Evolutionary conservation across 2,888 invertebrate genomes (phyloP).

Genomic region (Oasisia sp.): DNA sequence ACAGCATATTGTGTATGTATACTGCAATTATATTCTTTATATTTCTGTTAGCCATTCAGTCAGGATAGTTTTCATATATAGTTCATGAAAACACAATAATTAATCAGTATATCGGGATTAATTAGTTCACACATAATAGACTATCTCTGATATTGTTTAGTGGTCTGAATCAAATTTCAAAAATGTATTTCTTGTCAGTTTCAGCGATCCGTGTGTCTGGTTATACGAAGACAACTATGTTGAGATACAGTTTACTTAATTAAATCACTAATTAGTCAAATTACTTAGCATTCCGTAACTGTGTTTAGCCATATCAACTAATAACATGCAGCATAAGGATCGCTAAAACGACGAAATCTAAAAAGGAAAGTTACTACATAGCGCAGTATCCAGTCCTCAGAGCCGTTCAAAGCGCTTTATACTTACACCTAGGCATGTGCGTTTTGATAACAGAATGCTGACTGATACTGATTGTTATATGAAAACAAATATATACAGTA

Average conservation of each 20-base stretch:
- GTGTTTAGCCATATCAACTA: neutral
- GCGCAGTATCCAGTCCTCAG: too few relatives aligned
- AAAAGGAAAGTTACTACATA: too few relatives aligned
- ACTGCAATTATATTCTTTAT: neutral
- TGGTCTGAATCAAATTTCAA: neutral
- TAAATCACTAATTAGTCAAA: neutral
- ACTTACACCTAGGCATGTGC: too few relatives aligned
- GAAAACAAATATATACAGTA: too few relatives aligned
- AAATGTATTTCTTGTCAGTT: neutral
- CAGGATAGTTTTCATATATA: neutral
- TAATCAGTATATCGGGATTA: neutral
- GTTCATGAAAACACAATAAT: too few relatives aligned
- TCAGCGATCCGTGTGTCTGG: neutral
- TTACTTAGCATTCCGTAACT: neutral
- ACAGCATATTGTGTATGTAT: neutral
- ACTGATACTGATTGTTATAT: too few relatives aligned
- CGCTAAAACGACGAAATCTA: neutral
- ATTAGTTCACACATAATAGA: neutral
- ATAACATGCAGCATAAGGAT: too few relatives aligned
- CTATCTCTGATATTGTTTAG: neutral
- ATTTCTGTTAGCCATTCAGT: neutral
- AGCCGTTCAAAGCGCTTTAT: too few relatives aligned
- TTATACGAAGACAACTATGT: neutral
- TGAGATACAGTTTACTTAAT: neutral
- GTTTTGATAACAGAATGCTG: too few relatives aligned